These are phyloP conservation scores for Pristionchus maxplancki DNA, from an alignment of 2,888 invertebrate genomes.

Conservation along the genomic window DNA sequence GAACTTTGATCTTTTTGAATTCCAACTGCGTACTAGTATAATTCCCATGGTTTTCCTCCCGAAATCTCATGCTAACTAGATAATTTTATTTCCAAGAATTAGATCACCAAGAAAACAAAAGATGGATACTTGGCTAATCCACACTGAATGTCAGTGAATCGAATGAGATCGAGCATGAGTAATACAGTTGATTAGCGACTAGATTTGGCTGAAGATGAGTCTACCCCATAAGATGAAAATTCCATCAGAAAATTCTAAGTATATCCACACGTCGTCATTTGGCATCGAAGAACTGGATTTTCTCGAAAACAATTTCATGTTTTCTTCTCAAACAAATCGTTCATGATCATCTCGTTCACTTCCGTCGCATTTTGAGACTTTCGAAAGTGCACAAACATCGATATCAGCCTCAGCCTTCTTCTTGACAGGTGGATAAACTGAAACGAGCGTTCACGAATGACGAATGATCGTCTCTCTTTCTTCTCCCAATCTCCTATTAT, in stretches of 20 bases:
- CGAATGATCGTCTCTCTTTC: not conserved
- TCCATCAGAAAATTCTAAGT: too few species aligned
- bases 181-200: too few species aligned
- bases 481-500: not conserved
- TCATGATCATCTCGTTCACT: conserved; percentile 7
- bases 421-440: not conserved
- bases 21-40: not conserved
- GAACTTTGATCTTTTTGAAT: not conserved
- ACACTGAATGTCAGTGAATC: not conserved
- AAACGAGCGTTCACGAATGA: not conserved
- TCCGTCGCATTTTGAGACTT: not conserved
- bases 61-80: not conserved
- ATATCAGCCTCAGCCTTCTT: not conserved
- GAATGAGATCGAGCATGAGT: not conserved
- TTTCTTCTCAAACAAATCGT: not conserved
- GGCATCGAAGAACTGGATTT: not conserved
- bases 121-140: too few species aligned
- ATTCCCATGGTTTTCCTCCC: not conserved
- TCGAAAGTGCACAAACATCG: not conserved
- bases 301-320: too few species aligned
- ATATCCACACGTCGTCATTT: too few species aligned
- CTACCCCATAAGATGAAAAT: too few species aligned
- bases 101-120: too few species aligned
- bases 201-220: too few species aligned
- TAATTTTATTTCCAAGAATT: too few species aligned